phyloP scores from a whole-genome alignment of 2,888 invertebrate species.

The Resseliella maxima region DNA sequence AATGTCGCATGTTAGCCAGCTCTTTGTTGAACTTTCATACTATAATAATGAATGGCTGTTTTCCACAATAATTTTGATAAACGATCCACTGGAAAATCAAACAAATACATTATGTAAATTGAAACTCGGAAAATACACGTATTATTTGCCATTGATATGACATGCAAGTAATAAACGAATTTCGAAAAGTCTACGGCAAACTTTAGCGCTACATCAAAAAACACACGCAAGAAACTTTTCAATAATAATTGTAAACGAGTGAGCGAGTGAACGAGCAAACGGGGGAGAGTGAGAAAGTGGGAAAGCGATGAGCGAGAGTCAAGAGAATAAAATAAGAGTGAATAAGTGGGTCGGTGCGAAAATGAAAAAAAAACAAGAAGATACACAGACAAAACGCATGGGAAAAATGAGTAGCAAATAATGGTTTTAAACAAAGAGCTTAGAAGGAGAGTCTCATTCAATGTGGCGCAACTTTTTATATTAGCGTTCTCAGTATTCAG shows the following conservation, averaged over 20 bases:
- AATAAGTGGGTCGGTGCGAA: too few relatives aligned
- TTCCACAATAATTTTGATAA: neutral
- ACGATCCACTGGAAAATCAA: neutral
- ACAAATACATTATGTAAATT: neutral
- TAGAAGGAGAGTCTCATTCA: neutral
- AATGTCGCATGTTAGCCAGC: neutral
- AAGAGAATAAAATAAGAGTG: too few relatives aligned
- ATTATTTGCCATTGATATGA: neutral
- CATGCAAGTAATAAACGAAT: neutral
- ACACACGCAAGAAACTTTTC: neutral
- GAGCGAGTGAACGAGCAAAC: neutral
- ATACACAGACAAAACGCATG: too few relatives aligned
- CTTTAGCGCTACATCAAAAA: conserved; percentile 8
- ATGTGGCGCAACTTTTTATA: neutral
- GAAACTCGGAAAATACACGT: neutral
- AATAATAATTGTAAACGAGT: neutral
- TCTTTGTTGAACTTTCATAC: too few relatives aligned
- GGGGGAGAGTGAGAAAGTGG: too few relatives aligned
- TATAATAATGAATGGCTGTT: neutral
- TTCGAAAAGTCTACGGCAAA: neutral
- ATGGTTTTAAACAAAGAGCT: neutral
- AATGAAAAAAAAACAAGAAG: too few relatives aligned
- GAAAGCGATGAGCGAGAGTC: too few relatives aligned
- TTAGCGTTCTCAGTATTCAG: neutral
- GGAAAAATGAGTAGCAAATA: too few relatives aligned